Evolutionary conservation across 2,888 invertebrate species (phyloP).

Genomic region (Galeruca laticollis): DNA sequence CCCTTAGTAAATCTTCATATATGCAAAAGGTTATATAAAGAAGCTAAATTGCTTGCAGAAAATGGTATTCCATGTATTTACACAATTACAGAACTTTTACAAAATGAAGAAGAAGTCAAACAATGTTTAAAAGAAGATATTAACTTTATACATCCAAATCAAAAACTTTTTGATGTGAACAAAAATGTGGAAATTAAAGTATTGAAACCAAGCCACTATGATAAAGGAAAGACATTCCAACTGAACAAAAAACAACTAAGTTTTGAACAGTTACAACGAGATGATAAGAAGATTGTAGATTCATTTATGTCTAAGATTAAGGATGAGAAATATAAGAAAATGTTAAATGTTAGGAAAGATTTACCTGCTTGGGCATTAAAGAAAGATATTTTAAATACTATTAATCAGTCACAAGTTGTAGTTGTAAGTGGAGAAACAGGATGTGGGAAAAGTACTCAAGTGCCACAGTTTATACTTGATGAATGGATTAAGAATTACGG

Average conservation of each 20-base stretch:
- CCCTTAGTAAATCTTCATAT: conserved; percentile 75
- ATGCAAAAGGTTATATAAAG: conserved; percentile 75
- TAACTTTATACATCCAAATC: conserved; percentile 73
- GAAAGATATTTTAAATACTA: conserved; percentile 75
- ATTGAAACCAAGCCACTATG: conserved; percentile 74
- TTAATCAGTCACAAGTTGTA: conserved; percentile 71
- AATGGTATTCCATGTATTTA: conserved; percentile 81
- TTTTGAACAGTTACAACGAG: conserved; percentile 70
- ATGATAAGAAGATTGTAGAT: conserved; percentile 74
- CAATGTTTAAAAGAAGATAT: conserved; percentile 73
- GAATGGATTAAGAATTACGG: conserved; percentile 79
- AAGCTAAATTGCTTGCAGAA: conserved; percentile 74
- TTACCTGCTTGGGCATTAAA: conserved; percentile 81
- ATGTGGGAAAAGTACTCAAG: conserved; percentile 88
- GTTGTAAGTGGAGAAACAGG: conserved; percentile 89
- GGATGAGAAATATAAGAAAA: conserved; percentile 74
- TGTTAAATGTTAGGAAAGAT: conserved; percentile 74
- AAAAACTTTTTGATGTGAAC: conserved; percentile 63
- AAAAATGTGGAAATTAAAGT: conserved; percentile 54
- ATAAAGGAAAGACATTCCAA: conserved; percentile 72
- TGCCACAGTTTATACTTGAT: conserved; percentile 95
- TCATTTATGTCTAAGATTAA: conserved; percentile 73
- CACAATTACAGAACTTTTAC: conserved; percentile 77
- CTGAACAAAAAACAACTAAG: conserved; percentile 69
- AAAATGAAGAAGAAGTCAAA: conserved; percentile 76